These are phyloP conservation scores for Castor canadensis DNA, from an alignment of 2,113 vertebrate species.

Conservation along the genomic window DNA sequence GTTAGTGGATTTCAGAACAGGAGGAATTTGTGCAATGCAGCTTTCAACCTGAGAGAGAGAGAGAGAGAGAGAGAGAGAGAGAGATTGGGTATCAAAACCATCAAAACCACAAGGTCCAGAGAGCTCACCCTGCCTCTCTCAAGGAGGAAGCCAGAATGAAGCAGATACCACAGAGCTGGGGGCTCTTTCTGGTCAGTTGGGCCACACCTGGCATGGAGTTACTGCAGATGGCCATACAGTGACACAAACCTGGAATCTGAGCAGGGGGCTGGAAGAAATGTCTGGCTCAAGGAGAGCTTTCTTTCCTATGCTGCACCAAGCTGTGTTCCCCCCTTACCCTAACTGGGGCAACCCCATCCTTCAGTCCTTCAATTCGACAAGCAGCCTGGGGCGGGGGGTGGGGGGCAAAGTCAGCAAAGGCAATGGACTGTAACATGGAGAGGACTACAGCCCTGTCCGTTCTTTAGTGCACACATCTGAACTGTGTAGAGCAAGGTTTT, in stretches of 20 bases:
- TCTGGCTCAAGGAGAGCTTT: neutral
- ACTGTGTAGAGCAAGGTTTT: too few relatives aligned
- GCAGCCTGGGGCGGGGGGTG: neutral
- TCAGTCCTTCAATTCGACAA: neutral
- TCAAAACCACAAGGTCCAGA: neutral
- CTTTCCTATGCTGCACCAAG: neutral
- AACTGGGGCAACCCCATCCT: neutral
- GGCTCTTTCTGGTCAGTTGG: accelerated
- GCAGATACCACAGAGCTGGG: accelerated
- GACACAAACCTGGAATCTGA: neutral
- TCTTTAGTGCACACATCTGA: neutral
- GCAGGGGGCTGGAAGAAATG: too few relatives aligned
- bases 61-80: neutral
- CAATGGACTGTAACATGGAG: neutral
- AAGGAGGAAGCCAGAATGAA: neutral
- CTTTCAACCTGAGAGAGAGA: neutral
- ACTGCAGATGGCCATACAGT: accelerated
- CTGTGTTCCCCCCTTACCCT: neutral
- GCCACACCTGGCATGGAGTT: accelerated
- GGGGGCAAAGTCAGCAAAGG: neutral
- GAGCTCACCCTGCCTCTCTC: accelerated
- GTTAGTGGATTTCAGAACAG: neutral
- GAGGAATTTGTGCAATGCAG: neutral
- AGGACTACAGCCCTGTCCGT: neutral
- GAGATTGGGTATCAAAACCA: too few relatives aligned